phyloP scores from a whole-genome alignment of 2,888 invertebrate genomes.

The Clepsis dumicolana region DNA sequence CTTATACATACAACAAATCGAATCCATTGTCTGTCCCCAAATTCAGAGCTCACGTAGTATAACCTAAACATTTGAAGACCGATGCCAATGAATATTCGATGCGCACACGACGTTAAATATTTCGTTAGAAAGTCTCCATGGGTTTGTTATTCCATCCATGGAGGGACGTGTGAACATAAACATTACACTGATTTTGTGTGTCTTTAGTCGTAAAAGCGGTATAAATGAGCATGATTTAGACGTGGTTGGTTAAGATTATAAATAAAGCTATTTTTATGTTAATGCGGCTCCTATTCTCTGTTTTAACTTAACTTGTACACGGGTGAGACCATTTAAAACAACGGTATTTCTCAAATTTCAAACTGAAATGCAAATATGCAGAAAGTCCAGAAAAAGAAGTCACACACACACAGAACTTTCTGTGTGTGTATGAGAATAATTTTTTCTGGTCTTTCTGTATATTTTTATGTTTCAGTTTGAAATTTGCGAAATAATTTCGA shows the following conservation, averaged over 20 bases:
- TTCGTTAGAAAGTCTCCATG: conserved; percentile 79
- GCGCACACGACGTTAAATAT: conserved; percentile 72
- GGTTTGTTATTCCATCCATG: conserved; percentile 60
- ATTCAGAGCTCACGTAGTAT: conserved; percentile 56
- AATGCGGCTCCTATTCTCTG: background rate
- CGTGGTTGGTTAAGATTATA: conserved; percentile 25
- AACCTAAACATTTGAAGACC: conserved; percentile 65
- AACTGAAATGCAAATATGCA: no score
- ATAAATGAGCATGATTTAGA: conserved; percentile 29
- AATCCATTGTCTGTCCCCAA: conserved; percentile 30
- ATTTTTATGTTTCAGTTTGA: no score
- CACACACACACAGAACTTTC: no score
- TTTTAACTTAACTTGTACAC: background rate
- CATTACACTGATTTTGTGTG: conserved; percentile 44
- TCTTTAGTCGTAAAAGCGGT: conserved; percentile 36
- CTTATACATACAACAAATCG: conserved; percentile 21
- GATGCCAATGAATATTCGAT: conserved; percentile 74
- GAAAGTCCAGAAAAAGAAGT: no score
- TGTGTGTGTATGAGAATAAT: no score
- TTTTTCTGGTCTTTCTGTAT: no score
- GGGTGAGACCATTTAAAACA: background rate
- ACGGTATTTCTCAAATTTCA: no score
- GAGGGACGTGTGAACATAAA: conserved; percentile 50
- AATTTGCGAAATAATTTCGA: no score
- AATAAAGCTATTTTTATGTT: conserved; percentile 18